These are phyloP conservation scores for Anseranas semipalmata DNA, from an alignment of 2,113 vertebrate genomes.

Conservation along the genomic window DNA sequence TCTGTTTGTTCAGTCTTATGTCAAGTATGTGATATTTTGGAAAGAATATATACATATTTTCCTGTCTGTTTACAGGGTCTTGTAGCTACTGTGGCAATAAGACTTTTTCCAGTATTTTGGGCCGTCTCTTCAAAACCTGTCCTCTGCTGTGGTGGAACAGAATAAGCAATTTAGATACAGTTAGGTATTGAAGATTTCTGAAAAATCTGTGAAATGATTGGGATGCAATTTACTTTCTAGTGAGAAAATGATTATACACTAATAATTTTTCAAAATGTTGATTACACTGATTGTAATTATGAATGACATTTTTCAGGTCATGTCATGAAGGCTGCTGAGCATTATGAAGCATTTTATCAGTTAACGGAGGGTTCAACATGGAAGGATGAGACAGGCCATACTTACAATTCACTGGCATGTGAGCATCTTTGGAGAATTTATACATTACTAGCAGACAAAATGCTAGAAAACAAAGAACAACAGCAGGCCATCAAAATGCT, in stretches of 20 bases:
- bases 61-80: background rate
- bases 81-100: background rate
- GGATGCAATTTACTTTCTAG: background rate
- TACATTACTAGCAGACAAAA: slow-evolving; percentile 80
- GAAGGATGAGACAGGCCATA: slow-evolving; percentile 74
- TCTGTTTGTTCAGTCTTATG: background rate
- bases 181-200: background rate
- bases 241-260: background rate
- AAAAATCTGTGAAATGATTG: background rate
- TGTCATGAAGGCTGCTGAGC: slow-evolving; percentile 76
- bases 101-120: background rate
- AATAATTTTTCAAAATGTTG: background rate
- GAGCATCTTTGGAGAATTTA: slow-evolving; percentile 84
- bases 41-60: background rate
- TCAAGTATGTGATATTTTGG: background rate
- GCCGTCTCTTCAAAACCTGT: background rate
- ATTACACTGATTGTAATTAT: slow-evolving; percentile 22
- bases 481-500: slow-evolving; percentile 77
- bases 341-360: slow-evolving; percentile 83
- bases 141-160: background rate
- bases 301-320: slow-evolving; percentile 73
- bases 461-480: slow-evolving; percentile 78
- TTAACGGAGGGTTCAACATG: slow-evolving; percentile 76
- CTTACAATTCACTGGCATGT: slow-evolving; percentile 77
- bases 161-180: background rate